Conservation (phyloP, 1,140 invertebrate genomes). For the Chelonus insularis region DNA sequence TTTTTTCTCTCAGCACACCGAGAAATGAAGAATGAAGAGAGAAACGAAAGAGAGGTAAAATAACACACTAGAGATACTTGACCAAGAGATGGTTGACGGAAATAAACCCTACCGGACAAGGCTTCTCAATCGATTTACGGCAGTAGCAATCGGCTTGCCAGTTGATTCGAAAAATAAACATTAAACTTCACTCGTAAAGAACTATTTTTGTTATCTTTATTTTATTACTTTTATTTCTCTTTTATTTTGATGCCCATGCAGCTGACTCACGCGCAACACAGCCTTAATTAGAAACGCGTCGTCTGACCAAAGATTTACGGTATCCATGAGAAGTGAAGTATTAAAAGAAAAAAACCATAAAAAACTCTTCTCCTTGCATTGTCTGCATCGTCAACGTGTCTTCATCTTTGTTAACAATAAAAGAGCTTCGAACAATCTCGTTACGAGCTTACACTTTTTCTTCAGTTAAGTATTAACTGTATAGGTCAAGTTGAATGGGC, state of each 20-base stretch:
- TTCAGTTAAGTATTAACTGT: conserved; percentile 38
- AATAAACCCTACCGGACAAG: background rate
- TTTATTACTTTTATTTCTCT: background rate
- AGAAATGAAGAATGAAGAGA: background rate
- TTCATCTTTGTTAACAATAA: conserved; percentile 16
- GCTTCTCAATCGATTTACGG: background rate
- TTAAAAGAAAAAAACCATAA: background rate
- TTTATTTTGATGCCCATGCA: background rate
- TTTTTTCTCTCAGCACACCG: background rate
- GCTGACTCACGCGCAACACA: background rate
- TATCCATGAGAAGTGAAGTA: background rate
- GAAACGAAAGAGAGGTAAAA: background rate
- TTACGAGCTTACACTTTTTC: conserved; percentile 34
- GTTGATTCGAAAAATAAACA: background rate
- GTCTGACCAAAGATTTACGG: conserved; percentile 4
- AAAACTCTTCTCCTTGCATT: background rate
- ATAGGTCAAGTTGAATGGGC: conserved; percentile 45
- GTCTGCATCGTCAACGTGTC: conserved; percentile 8
- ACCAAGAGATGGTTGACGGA: background rate
- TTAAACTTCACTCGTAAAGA: background rate
- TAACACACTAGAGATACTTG: background rate
- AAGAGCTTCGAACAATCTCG: conserved; percentile 30
- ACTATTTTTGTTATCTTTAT: background rate
- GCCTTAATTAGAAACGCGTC: conserved; percentile 7
- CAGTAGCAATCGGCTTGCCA: too few species aligned